These are phyloP conservation scores for Lasioglossum baleicum DNA, from an alignment of 1,140 invertebrate genomes.

Conservation along the genomic window DNA sequence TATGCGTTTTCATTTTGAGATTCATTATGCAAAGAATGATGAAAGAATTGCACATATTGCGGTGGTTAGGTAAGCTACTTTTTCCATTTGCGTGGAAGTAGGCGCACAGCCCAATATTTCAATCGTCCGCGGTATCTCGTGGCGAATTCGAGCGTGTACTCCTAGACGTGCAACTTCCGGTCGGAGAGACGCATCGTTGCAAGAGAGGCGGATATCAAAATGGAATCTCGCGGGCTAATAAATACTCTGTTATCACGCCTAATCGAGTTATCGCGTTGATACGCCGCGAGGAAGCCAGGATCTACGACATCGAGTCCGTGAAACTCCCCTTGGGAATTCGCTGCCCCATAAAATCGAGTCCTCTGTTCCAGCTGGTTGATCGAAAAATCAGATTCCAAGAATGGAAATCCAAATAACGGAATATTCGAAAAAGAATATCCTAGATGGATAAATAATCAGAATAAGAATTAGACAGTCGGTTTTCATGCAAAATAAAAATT, in stretches of 20 bases:
- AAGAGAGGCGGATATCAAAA: slow-evolving; percentile 62
- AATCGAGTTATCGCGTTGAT: slow-evolving; percentile 66
- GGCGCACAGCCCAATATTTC: slow-evolving; percentile 14
- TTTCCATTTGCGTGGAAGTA: too few species aligned
- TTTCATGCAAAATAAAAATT: too few species aligned
- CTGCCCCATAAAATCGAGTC: background rate
- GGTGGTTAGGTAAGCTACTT: too few species aligned
- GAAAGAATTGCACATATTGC: too few species aligned
- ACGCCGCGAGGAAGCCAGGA: slow-evolving; percentile 46
- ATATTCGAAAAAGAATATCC: too few species aligned
- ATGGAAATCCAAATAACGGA: too few species aligned
- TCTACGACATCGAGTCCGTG: background rate
- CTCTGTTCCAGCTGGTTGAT: background rate
- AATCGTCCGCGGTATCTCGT: slow-evolving; percentile 21
- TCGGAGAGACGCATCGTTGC: slow-evolving; percentile 17
- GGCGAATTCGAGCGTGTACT: slow-evolving; percentile 12
- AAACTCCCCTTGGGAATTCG: background rate
- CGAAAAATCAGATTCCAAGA: too few species aligned
- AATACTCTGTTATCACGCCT: slow-evolving; percentile 71
- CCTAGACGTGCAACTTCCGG: slow-evolving; percentile 17
- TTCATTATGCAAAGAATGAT: too few species aligned
- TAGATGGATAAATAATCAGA: too few species aligned
- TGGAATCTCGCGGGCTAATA: slow-evolving; percentile 74
- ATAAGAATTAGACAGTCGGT: too few species aligned
- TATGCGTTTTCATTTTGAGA: too few species aligned